Base-by-base conservation (phyloP, 2,888 invertebrate species). In the Drosophila ustulata region DNA sequence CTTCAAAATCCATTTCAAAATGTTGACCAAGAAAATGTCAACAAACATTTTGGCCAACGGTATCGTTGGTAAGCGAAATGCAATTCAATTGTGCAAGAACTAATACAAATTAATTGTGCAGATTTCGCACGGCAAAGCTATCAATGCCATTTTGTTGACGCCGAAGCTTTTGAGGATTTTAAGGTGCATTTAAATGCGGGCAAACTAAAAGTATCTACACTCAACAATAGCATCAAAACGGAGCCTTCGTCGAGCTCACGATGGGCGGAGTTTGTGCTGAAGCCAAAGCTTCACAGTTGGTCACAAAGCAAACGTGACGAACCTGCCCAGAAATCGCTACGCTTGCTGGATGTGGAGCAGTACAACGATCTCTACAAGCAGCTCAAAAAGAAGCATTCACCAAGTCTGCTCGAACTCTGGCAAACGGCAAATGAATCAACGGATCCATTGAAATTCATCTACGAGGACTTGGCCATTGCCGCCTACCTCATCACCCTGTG, bases 381-480 rank as follows among this genome's bases (percentile, higher is more conserved):
- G 26, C 92, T 98, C 7, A 98, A 98, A 91, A 89, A 93, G 1
- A 97, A 96, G 91, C 97, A 98, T 94, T 96, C 96, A 0, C 93
- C 93, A 65, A 93, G 94, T 68, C 94, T 97, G 90, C 94, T 96
- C 50, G 80, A 96, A 95, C 95, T 95, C 72, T 99, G 99, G 99
- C 95, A 96, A 11, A 97, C 97, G 92, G 95, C 94, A 74, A 98
- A 96, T 4, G 98, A 98, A 93, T 95, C 94, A 71, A 99, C 99
- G 5, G 98, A 99, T 92, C 98, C 99, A 13, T 93, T 95, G 51
- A 99, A 99, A 92, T 98, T 96, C 93, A 97, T 99, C 0, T 98
- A 96, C 93, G 99, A 99, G 94, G 99, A 99, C 92, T 94, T 99
- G 73, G 98, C 98, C 3, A 99, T 99, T 85, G 97, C 98, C 5